phyloP scores from a whole-genome alignment of 2,888 invertebrate genomes.

The Anagyrus pseudococci region DNA sequence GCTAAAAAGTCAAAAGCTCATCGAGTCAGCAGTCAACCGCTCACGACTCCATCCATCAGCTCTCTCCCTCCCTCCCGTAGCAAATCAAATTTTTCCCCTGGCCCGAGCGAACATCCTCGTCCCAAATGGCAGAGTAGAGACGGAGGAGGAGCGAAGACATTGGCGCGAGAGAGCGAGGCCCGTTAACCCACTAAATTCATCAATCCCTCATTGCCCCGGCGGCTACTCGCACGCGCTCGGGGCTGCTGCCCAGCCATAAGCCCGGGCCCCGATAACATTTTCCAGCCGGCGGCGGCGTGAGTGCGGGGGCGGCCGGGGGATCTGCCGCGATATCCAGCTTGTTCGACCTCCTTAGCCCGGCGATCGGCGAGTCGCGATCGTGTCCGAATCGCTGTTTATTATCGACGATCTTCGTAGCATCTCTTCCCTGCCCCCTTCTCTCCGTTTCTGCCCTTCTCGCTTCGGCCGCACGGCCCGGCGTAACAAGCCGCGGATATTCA shows the following conservation, averaged over 20 bases:
- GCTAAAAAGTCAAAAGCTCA: too few species aligned
- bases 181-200: constrained; percentile 10
- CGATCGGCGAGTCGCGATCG: constrained; percentile 10
- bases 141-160: too few species aligned
- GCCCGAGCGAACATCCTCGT: too few species aligned
- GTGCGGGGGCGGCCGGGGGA: too few species aligned
- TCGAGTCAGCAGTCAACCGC: too few species aligned
- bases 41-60: too few species aligned
- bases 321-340: too few species aligned
- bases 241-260: too few species aligned
- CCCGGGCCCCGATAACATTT: neutral
- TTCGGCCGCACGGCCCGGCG: neutral
- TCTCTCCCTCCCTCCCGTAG: too few species aligned
- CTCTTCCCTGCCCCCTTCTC: neutral
- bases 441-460: neutral
- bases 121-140: too few species aligned
- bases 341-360: constrained; percentile 18
- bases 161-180: neutral
- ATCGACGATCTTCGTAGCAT: constrained; percentile 6
- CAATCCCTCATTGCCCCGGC: neutral
- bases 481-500: neutral
- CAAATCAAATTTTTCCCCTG: too few species aligned
- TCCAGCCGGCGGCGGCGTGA: neutral
- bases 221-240: neutral
- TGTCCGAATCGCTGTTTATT: constrained; percentile 19